Conservation (phyloP, 2,113 vertebrate genomes). For the Catharus minimus region DNA sequence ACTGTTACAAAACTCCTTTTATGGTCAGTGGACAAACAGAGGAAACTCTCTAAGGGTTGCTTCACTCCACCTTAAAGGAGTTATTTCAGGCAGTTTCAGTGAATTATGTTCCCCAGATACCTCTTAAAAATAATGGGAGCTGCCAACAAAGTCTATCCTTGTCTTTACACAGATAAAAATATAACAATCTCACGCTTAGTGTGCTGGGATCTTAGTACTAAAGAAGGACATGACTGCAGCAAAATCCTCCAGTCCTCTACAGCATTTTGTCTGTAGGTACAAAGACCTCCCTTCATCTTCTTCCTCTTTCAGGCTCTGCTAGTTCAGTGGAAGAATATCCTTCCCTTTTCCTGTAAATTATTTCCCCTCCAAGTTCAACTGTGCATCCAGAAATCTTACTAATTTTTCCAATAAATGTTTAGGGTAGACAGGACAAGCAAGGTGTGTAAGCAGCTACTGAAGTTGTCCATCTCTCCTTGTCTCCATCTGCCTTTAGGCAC, state of each 20-base stretch:
- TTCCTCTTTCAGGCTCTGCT: not conserved
- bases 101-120: not conserved
- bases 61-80: not conserved
- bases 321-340: not conserved
- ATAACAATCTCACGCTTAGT: not conserved
- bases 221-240: accelerated
- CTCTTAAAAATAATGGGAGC: not conserved
- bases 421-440: not conserved
- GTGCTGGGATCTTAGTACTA: not conserved
- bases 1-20: not conserved
- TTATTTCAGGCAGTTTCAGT: not conserved
- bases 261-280: not conserved
- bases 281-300: not conserved
- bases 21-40: not conserved
- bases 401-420: not conserved
- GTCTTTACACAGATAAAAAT: not conserved
- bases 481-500: not conserved
- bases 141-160: not conserved
- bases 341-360: not conserved
- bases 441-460: not conserved
- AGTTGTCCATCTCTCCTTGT: not conserved
- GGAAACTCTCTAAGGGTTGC: not conserved
- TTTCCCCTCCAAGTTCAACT: not conserved
- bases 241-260: not conserved
- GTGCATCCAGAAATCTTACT: not conserved